Percentiles rank a stretch among this genome's conserved stretches.
Evolutionary conservation across 2,113 vertebrate species (phyloP).

Genomic region (Corydoras sp.): DNA sequence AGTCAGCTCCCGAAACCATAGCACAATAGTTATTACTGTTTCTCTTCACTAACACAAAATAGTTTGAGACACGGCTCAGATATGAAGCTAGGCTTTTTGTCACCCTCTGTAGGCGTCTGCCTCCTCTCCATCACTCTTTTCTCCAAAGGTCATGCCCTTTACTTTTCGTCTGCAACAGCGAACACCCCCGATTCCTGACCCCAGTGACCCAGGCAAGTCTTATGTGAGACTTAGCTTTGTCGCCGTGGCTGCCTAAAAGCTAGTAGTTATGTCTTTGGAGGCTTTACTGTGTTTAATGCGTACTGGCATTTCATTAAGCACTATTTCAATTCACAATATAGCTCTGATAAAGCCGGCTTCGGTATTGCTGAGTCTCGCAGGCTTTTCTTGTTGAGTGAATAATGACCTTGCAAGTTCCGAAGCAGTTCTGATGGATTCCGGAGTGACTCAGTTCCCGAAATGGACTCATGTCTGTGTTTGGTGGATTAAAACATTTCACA

Average conservation of each 20-base stretch:
- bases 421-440: constrained; percentile 17
- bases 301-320: constrained; percentile 4
- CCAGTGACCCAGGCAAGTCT: background rate
- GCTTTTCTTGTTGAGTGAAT: constrained; percentile 13
- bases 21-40: too few relatives aligned
- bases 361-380: background rate
- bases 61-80: too few relatives aligned
- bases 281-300: constrained; percentile 15
- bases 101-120: too few relatives aligned
- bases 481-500: constrained; percentile 1
- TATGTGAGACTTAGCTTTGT: constrained; percentile 4
- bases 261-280: background rate
- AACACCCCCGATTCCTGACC: constrained; percentile 24
- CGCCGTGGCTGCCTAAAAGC: background rate
- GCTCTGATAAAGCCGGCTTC: constrained; percentile 11
- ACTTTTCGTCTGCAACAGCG: constrained; percentile 16
- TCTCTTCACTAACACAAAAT: too few relatives aligned
- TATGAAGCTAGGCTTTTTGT: too few relatives aligned
- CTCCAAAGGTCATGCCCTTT: constrained; percentile 5
- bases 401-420: constrained; percentile 5
- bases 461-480: background rate
- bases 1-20: too few relatives aligned
- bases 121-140: background rate
- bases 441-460: constrained; percentile 7
- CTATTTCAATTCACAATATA: background rate